Conservation (phyloP, 2,113 vertebrate genomes). For the Sylvietta virens region DNA sequence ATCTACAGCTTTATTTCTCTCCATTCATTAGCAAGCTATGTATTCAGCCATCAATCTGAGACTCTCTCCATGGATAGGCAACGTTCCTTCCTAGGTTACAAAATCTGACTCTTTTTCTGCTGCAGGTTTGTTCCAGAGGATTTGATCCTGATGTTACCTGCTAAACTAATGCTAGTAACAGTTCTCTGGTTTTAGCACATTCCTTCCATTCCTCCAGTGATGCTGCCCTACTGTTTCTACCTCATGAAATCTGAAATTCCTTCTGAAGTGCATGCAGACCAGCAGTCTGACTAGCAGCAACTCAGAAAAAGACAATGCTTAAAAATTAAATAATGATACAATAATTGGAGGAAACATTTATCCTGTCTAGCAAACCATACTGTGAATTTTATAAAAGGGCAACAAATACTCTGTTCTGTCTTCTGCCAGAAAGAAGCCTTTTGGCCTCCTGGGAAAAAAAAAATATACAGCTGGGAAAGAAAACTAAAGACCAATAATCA, state of each 20-base stretch:
- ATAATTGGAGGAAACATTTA: not conserved
- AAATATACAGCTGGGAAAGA: not conserved
- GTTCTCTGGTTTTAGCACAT: not conserved
- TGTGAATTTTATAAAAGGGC: not conserved
- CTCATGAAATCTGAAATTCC: not conserved
- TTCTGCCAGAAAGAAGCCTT: not conserved
- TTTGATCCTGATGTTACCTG: not conserved
- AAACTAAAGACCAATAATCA: not conserved
- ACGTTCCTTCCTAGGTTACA: not conserved
- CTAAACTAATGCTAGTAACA: not conserved
- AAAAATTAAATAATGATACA: not conserved
- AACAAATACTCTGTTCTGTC: not conserved
- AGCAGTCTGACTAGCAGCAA: not conserved
- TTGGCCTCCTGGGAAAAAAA: not conserved
- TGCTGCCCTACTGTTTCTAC: accelerated
- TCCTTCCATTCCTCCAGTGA: not conserved
- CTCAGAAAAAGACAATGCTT: not conserved
- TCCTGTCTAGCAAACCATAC: not conserved
- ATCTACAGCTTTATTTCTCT: not conserved
- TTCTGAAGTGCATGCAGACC: not conserved
- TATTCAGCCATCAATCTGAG: not conserved
- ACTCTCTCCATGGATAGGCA: not conserved
- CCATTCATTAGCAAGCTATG: not conserved
- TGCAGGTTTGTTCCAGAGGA: not conserved
- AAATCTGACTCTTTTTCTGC: not conserved